These are phyloP conservation scores for Phalangium opilio DNA, from an alignment of 2,888 invertebrate genomes.

Conservation along the genomic window DNA sequence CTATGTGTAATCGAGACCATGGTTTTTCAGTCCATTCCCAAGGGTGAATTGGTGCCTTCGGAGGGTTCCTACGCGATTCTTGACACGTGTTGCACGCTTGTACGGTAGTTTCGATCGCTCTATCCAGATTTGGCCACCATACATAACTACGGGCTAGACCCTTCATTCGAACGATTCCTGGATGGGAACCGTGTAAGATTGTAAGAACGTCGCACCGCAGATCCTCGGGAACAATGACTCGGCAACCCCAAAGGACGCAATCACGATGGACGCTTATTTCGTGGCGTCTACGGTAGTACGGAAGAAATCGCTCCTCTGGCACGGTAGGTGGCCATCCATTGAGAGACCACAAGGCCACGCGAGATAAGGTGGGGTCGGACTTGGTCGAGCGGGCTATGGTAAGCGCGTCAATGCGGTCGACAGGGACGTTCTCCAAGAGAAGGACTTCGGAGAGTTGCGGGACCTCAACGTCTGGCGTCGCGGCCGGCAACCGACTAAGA, in stretches of 20 bases:
- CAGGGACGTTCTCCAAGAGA: too few relatives aligned
- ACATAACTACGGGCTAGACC: not conserved
- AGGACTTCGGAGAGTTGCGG: too few relatives aligned
- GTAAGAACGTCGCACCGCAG: too few relatives aligned
- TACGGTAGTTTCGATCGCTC: not conserved
- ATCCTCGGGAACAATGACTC: too few relatives aligned
- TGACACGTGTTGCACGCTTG: not conserved
- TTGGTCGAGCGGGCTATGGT: too few relatives aligned
- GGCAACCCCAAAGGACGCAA: not conserved
- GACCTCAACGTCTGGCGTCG: not conserved
- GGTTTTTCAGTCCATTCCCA: not conserved
- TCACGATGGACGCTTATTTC: not conserved
- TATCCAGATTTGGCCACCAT: not conserved
- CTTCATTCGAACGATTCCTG: not conserved
- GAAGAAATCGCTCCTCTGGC: too few relatives aligned
- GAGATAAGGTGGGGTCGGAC: too few relatives aligned
- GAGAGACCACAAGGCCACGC: too few relatives aligned
- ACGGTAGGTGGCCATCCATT: too few relatives aligned
- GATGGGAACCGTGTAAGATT: too few relatives aligned
- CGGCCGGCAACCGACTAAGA: constrained; percentile 1
- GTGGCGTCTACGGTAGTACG: not conserved
- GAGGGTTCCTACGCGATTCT: not conserved
- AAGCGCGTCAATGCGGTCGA: too few relatives aligned
- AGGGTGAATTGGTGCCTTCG: not conserved
- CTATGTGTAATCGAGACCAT: not conserved